Base-by-base conservation (phyloP, 1,140 invertebrate species). In the Amphibalanus amphitrite region DNA sequence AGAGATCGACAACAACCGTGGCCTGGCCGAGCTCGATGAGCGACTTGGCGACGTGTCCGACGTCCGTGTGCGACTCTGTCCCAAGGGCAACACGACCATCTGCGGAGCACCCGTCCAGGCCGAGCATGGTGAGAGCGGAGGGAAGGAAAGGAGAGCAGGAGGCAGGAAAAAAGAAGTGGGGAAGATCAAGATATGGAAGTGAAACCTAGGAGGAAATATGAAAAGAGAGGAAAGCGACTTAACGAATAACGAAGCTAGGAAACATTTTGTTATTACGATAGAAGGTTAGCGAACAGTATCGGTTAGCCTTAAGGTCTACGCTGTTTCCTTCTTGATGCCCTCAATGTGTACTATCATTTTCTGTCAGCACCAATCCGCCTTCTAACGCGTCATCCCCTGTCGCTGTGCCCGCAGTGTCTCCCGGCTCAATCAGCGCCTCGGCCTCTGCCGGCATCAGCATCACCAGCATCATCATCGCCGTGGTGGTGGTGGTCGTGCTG, bases 41-140 rank as follows among this genome's bases (percentile, higher is more conserved):
- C 70, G 74, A 65, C 71, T 74, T 13, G 71, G 76, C 28, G 72
- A 74, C 13, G 75, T 78, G 68, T 74, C 75, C 64, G 80, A 84
- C 71, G 85, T 93, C 26, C 81, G 90, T 29, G 86, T 92, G 0
- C 88, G 89, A 75, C 81, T 93, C 0, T 94, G 92, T 74, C 81
- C 93, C 47, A 84, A 86, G 75, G 85, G 86, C 13, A 89, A 90
- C 78, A 84, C 85, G 30, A 87, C 90, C 30, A 88, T 89, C 73
- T 94, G 92, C 78, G 90, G 91, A 38, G 89, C 91, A 33, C 90
- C 89, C 79, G 84, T 85, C 3, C 87, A 89, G 78, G 90, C 90
- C 30, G 87, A 71, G 28, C 71, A 75, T 70, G 76, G 77, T 76
- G 70, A 77, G 71, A 29, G 10, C 10, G 1, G 13, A 59, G 17